These are phyloP conservation scores for Morinoia aosen DNA, from an alignment of 2,888 invertebrate species.

Conservation along the genomic window DNA sequence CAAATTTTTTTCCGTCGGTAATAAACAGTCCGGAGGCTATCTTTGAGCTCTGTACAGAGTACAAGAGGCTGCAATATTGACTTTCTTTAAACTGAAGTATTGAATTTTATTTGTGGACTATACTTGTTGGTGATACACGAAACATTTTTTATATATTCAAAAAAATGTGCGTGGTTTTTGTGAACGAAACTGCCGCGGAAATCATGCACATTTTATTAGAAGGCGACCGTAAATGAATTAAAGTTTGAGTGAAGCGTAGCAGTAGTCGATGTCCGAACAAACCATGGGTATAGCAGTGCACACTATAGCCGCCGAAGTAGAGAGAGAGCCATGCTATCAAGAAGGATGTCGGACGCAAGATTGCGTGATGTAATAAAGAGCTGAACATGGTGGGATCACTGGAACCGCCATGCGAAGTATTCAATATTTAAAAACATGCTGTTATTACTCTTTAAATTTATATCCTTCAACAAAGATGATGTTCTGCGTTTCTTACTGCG, in stretches of 20 bases:
- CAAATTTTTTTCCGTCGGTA: neutral
- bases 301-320: neutral
- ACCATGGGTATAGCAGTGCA: neutral
- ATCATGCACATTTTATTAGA: neutral
- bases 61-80: neutral
- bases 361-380: neutral
- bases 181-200: neutral
- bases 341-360: neutral
- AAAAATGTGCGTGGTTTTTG: neutral
- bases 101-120: neutral
- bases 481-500: neutral
- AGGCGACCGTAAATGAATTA: neutral
- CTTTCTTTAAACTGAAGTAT: neutral
- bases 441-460: neutral
- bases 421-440: neutral
- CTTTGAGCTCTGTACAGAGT: neutral
- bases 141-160: no score
- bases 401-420: neutral
- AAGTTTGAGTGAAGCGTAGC: neutral
- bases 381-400: neutral
- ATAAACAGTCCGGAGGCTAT: neutral
- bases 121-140: neutral
- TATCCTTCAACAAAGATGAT: neutral
- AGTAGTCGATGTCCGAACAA: neutral
- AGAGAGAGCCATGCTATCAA: neutral